Evolutionary conservation across 2,888 invertebrate genomes (phyloP).

Genomic region (Drosophila tripunctata): DNA sequence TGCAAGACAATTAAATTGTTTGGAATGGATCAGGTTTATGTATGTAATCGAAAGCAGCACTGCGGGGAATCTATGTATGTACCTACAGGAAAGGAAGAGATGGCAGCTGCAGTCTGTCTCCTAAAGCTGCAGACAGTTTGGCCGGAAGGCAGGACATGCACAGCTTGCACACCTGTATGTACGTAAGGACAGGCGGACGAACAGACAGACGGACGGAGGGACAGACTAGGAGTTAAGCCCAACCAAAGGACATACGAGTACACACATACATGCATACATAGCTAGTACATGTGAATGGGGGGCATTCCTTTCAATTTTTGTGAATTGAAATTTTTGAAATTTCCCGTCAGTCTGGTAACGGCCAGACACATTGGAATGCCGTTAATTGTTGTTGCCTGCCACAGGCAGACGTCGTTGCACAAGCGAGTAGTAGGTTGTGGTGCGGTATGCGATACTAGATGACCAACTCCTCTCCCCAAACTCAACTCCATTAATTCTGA

Average conservation of each 20-base stretch:
- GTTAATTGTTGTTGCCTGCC: constrained; percentile 68
- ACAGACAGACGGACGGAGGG: constrained; percentile 2
- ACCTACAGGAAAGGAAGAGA: too few species aligned
- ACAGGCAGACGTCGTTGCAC: constrained; percentile 34
- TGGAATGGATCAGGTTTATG: constrained; percentile 30
- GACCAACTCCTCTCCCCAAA: not conserved
- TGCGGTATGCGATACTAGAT: not conserved
- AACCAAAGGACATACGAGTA: constrained; percentile 25
- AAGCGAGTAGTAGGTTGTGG: not conserved
- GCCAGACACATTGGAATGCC: constrained; percentile 73
- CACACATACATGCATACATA: constrained; percentile 2
- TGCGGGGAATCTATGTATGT: not conserved
- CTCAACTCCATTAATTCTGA: not conserved
- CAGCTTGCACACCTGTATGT: constrained; percentile 23
- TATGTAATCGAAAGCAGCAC: constrained; percentile 30
- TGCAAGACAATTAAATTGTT: constrained; percentile 28
- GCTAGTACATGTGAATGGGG: constrained; percentile 41
- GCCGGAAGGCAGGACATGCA: constrained; percentile 30
- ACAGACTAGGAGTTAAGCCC: not conserved
- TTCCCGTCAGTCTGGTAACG: constrained; percentile 73
- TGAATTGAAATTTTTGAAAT: constrained; percentile 79
- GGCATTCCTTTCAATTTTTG: constrained; percentile 74
- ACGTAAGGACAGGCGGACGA: too few species aligned
- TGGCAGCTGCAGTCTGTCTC: constrained; percentile 2
- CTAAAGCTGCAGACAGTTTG: constrained; percentile 18